Evolutionary conservation across 2,113 vertebrate species (phyloP), one percentile per base, ranked within the genome.

Genomic region (Thinocorus orbignyianus): DNA sequence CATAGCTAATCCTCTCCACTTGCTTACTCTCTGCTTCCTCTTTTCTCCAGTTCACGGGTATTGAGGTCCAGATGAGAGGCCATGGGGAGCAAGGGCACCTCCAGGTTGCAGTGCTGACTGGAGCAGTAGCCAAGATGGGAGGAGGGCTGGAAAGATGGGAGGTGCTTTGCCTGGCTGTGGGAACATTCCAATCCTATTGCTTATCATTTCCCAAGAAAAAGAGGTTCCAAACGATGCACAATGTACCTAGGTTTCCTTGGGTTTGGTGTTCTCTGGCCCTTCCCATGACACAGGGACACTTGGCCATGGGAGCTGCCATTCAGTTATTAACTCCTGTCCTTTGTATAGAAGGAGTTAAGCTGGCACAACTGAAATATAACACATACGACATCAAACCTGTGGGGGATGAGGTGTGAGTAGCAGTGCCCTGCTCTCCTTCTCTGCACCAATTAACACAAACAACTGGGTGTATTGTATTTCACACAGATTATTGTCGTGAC

Each of bases 251-350:
- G 3, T 33, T 39, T 65, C 41, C 10, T 37, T 65, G 61, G 35
- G 11, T 14, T 30, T 41, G 49, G 4, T 11, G 41, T 13, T 25
- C 7, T 54, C 30, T 66, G 77, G 7, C 11, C 17, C 8, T 46
- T 79, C 35, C 30, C 15, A 30, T 69, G 68, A 25, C 18, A 19
- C 23, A 8, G 57, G 33, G 69, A 31, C 24, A 2, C 18, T 57
- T 11, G 1, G 41, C 33, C 51, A 13, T 15, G 15, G 0, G 0
- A 71, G 23, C n/a, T 60, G 28, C 7, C 7, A 1, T 33, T 4
- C 35, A 23, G 20, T 52, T 46, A 74, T 20, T 14, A 22, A 18
- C 6, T 11, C 42, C 37, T 13, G 9, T 48, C 23, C 12, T 35
- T 44, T 8, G 14, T 4, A 3, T 14, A 30, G 61, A 42, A 83